Percentiles rank a stretch among this genome's conserved stretches.
Evolutionary conservation across 2,888 invertebrate genomes (phyloP).

Genomic region (Tenodera sinensis): DNA sequence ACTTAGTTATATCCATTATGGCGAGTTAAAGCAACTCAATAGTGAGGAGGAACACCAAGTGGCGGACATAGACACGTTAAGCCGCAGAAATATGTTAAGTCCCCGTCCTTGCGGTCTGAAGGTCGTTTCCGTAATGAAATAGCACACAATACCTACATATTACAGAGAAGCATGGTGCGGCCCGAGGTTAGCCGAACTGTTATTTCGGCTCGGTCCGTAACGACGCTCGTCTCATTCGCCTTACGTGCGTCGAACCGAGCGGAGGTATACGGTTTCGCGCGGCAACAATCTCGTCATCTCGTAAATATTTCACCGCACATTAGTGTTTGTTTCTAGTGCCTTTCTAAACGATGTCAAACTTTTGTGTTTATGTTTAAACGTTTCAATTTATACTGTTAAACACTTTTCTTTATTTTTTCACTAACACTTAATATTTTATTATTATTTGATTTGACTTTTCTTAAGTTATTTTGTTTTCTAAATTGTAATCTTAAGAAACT

Average conservation of each 20-base stretch:
- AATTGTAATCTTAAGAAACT: no score
- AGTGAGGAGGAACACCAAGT: no score
- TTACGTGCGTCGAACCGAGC: slow-evolving; percentile 8
- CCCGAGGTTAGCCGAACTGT: background rate
- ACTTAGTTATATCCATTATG: no score
- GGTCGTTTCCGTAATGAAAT: background rate
- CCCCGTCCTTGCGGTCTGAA: background rate
- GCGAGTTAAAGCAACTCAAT: no score
- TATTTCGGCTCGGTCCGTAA: background rate
- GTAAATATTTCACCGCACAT: background rate
- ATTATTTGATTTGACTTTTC: no score
- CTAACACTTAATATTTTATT: background rate
- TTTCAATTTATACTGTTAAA: background rate
- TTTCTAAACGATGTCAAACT: background rate
- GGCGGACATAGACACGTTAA: background rate
- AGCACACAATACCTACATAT: background rate
- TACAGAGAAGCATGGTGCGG: background rate
- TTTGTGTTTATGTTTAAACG: background rate
- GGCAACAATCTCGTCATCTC: background rate
- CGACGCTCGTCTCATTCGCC: background rate
- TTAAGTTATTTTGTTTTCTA: no score
- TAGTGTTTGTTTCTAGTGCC: background rate
- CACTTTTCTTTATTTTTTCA: background rate
- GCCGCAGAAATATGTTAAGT: background rate
- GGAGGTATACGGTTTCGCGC: background rate